Evolutionary conservation across 1,140 invertebrate species (phyloP).

Genomic region (Saccostrea glomerata): DNA sequence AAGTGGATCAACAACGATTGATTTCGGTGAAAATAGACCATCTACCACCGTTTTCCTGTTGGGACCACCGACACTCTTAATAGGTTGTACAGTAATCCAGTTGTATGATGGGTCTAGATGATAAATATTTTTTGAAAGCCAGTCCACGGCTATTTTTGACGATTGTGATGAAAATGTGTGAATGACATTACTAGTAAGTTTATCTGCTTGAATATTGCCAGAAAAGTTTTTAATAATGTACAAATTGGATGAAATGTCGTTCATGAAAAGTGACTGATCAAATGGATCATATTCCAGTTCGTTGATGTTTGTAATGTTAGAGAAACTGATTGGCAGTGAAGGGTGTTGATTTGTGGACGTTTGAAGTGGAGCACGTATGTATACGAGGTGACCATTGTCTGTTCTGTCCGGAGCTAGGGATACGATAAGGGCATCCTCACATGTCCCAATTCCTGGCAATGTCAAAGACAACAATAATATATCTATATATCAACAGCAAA

Average conservation of each 20-base stretch:
- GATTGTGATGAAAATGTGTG: not conserved
- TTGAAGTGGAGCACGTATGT: not conserved
- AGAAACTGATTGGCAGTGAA: not conserved
- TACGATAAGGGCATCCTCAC: slow-evolving; percentile 5
- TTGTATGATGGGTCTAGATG: not conserved
- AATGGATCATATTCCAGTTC: not conserved
- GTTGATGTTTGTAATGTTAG: not conserved
- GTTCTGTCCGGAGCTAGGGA: not conserved
- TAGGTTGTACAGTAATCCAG: not conserved
- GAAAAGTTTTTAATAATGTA: not conserved
- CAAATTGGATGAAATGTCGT: slow-evolving; percentile 1
- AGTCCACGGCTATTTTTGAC: slow-evolving; percentile 26
- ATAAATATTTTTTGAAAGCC: slow-evolving; percentile 6
- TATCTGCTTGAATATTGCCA: not conserved
- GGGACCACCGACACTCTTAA: not conserved
- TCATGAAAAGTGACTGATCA: not conserved
- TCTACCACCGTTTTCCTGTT: not conserved
- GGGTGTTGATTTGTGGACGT: not conserved
- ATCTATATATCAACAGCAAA: no score
- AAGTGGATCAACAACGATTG: slow-evolving; percentile 1
- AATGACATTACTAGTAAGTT: not conserved
- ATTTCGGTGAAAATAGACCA: not conserved
- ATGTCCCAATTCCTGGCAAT: not conserved
- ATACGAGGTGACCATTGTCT: not conserved
- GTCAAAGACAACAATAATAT: no score